Base-by-base conservation (phyloP, 2,888 invertebrate species). In the Rhynchonema sp. region DNA sequence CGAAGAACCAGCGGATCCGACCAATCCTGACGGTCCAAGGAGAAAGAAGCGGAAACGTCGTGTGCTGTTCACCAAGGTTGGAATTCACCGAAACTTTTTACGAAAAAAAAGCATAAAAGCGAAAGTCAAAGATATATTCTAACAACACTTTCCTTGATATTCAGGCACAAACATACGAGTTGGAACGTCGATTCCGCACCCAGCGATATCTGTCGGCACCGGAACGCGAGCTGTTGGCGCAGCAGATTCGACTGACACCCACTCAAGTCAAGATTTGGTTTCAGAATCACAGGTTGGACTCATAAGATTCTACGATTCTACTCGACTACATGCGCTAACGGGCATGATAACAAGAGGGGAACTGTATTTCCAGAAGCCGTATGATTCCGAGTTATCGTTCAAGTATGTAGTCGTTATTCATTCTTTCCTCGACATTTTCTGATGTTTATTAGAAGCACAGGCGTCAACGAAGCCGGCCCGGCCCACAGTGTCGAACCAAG, bases 201-300 rank as follows among this genome's bases (percentile, higher is more conserved):
- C 94, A 96, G 74, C 79, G 91, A 65, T 98, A 98, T 76, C 80
- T 98, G 23, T 92, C 92, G 1, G 98, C 96, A 0, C 96, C 96
- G 0, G 98, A 98, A 75, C 78, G 98, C 46, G 98, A 98, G 73
- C 92, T 94, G 73, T 78, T 98, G 65, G 96, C 98, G 1, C 87
- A 87, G 64, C 80, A 91, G 69, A 96, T 98, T 65, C 81, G 89
- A 60, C 79, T 98, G 61, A 94, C 96, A 1, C 96, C 96, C 0
- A 96, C 94, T 1, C 98, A 98, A 63, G 78, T 80, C 61, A 94
- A 94, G 77, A 96, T 98, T 69, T 98, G 96, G 96, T 98, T 96
- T 78, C 94, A 94, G 75, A 94, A 94, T 65, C 76, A 77, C 66
- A 68, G 77, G 62, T 77, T 9, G 9, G 49, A 3, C 9, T 23